Percentiles rank a stretch among this genome's conserved stretches.
These are phyloP conservation scores for Australoheros facetus DNA, from an alignment of 2,797 vertebrate genomes.

Conservation along the genomic window DNA sequence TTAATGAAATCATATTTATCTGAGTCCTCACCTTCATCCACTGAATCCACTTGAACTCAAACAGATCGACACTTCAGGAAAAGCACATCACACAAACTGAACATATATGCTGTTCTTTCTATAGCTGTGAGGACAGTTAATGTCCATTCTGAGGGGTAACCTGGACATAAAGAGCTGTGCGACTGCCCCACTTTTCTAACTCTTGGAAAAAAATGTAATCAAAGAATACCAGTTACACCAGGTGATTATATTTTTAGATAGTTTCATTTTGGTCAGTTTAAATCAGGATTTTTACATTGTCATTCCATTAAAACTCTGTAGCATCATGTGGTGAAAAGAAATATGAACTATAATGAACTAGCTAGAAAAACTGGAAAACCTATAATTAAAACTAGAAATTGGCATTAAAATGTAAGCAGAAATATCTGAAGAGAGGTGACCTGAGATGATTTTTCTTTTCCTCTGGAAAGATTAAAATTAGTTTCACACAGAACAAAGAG, in stretches of 20 bases:
- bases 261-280: not conserved
- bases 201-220: too few relatives aligned
- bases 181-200: too few relatives aligned
- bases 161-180: too few relatives aligned
- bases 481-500: constrained; percentile 4
- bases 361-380: not conserved
- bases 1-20: too few relatives aligned
- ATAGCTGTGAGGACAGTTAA: too few relatives aligned
- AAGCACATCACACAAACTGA: too few relatives aligned
- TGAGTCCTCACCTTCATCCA: too few relatives aligned
- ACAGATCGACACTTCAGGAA: too few relatives aligned
- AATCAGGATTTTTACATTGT: not conserved
- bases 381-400: constrained; percentile 14
- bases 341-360: not conserved
- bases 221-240: not conserved
- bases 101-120: too few relatives aligned
- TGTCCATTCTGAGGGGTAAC: too few relatives aligned
- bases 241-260: not conserved
- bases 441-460: not conserved
- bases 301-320: not conserved
- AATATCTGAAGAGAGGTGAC: not conserved
- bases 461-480: not conserved
- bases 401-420: constrained; percentile 6
- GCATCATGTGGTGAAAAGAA: not conserved
- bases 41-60: too few relatives aligned